Conservation (phyloP, 2,797 vertebrate species). For the Gallinago nigripennis region DNA sequence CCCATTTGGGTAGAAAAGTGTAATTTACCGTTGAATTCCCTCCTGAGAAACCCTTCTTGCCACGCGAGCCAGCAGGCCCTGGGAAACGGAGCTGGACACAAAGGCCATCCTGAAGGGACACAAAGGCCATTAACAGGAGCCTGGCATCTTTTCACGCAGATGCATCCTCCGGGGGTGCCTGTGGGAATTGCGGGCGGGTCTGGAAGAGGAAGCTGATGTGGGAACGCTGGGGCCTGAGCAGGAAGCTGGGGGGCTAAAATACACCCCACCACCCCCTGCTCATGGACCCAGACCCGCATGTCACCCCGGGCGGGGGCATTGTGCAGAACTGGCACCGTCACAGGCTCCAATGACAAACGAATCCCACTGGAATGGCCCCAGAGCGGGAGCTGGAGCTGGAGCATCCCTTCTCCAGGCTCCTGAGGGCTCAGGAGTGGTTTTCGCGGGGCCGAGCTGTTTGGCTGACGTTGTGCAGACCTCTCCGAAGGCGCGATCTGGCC, state of each 20-base stretch:
- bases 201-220: background rate
- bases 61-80: rapidly evolving
- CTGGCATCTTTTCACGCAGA: background rate
- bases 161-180: background rate
- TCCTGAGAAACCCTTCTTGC: background rate
- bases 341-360: rapidly evolving
- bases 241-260: background rate
- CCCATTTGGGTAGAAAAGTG: background rate
- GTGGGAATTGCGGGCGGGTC: background rate
- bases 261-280: background rate
- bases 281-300: rapidly evolving
- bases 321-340: background rate
- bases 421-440: background rate
- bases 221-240: background rate
- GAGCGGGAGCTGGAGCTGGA: background rate
- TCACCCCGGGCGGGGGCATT: background rate
- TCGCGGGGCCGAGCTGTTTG: rapidly evolving
- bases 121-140: background rate
- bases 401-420: background rate
- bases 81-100: background rate
- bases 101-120: background rate
- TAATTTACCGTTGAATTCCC: background rate
- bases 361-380: rapidly evolving
- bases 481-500: background rate
- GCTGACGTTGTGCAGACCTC: background rate